Evolutionary conservation across 2,797 vertebrate genomes (phyloP).

Genomic region (Corythornis leucogaster): DNA sequence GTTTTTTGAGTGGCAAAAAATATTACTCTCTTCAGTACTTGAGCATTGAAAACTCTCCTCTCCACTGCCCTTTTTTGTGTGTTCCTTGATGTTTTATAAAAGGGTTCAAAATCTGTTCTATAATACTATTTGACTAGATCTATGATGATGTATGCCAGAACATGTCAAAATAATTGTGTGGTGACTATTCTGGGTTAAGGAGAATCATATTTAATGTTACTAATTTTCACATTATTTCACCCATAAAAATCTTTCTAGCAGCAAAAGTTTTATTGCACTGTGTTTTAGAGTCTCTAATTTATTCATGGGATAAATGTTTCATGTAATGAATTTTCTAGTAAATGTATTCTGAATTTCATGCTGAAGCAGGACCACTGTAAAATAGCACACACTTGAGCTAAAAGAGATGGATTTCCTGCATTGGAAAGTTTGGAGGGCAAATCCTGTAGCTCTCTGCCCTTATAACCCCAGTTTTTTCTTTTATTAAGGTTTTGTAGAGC

Average conservation of each 20-base stretch:
- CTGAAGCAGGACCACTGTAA: slow-evolving; percentile 70
- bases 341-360: slow-evolving; percentile 80
- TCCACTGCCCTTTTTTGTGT: slow-evolving; percentile 28
- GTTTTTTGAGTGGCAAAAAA: neutral
- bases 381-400: slow-evolving; percentile 66
- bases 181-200: slow-evolving; percentile 77
- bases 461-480: slow-evolving; percentile 38
- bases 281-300: slow-evolving; percentile 81
- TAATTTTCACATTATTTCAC: slow-evolving; percentile 83
- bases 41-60: slow-evolving; percentile 20
- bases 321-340: slow-evolving; percentile 82
- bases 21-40: neutral
- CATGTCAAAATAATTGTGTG: slow-evolving; percentile 81
- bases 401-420: slow-evolving; percentile 55
- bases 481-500: slow-evolving; percentile 47
- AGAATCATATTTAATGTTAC: slow-evolving; percentile 82
- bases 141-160: slow-evolving; percentile 75
- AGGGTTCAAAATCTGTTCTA: slow-evolving; percentile 55
- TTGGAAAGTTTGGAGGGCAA: slow-evolving; percentile 56
- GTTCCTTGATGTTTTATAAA: slow-evolving; percentile 62
- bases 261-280: slow-evolving; percentile 81
- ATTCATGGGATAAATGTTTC: slow-evolving; percentile 84
- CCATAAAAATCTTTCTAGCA: slow-evolving; percentile 82
- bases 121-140: slow-evolving; percentile 69
- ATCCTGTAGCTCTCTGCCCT: slow-evolving; percentile 54